Evolutionary conservation across 2,888 invertebrate genomes (phyloP), one percentile per base, ranked within the genome.

Genomic region (Rotaria sp.): DNA sequence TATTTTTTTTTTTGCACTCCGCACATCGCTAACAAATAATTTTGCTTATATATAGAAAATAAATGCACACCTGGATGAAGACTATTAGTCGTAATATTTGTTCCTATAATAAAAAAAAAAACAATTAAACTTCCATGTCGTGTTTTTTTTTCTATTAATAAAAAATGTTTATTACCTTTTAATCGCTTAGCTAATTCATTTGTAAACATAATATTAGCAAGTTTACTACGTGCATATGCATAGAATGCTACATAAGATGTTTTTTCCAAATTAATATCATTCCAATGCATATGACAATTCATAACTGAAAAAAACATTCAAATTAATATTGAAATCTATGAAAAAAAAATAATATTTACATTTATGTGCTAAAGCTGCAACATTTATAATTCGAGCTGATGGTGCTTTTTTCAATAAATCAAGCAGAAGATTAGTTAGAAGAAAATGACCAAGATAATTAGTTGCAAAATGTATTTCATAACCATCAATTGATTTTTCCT

Each of bases 181-280:
- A 90, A 88, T 84, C 88, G 88, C 24, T 88, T 86, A 38, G 89
- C 88, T n/a, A 91, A 88, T 85, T 90, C 90, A 85, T 89, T 88
- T 18, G 90, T 89, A 88, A 90, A 91, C 41, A 90, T 87, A 50
- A 90, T 88, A 87, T 90, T 90, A 41, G 91, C 91, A 35, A 91
- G 88, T 88, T 91, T 91, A 87, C 90, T 90, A 87, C 89, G 90
- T 67, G 88, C 88, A 87, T 91, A 91, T 10, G 90, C 90, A 11
- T 75, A 85, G n/a, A 86, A 87, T 35, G 88, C 87, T 52, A 88
- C 88, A 88, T 91, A 91, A 4, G 85, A 84, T 13, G n/a, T 11
- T 35, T 88, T 88, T 1, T 88, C 88, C 87, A 89, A 88, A 87
- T 90, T 91, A 52, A 91, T 87, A 87, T 91, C 90, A 15, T 89